These are phyloP conservation scores for Drosophila demipolita DNA, from an alignment of 2,888 invertebrate genomes.

Conservation along the genomic window DNA sequence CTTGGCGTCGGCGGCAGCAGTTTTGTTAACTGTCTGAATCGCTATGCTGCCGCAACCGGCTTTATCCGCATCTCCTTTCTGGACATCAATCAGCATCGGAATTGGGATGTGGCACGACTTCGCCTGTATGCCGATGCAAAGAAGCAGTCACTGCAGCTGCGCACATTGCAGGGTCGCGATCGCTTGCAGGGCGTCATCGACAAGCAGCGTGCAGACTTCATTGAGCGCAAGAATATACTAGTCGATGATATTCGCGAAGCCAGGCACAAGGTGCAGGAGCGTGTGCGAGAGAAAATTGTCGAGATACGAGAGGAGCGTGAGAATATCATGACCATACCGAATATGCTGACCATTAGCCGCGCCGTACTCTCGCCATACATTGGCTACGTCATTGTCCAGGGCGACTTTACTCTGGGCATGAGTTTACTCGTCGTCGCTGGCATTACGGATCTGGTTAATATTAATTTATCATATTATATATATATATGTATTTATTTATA, in stretches of 20 bases:
- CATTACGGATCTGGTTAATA: slow-evolving; percentile 93
- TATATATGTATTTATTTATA: background rate
- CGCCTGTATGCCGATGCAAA: slow-evolving; percentile 83
- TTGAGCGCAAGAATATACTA: slow-evolving; percentile 88
- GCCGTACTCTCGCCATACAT: slow-evolving; percentile 95
- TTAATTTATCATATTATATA: too few species aligned
- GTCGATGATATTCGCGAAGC: slow-evolving; percentile 90
- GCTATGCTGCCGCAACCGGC: slow-evolving; percentile 83
- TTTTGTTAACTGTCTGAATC: slow-evolving; percentile 82
- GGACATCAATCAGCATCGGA: slow-evolving; percentile 82
- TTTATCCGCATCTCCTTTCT: slow-evolving; percentile 83
- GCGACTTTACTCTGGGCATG: slow-evolving; percentile 92
- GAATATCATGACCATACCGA: slow-evolving; percentile 97
- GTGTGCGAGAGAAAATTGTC: slow-evolving; percentile 91
- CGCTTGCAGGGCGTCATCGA: slow-evolving; percentile 87
- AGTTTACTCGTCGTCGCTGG: slow-evolving; percentile 94
- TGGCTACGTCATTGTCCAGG: slow-evolving; percentile 94
- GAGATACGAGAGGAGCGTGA: slow-evolving; percentile 87
- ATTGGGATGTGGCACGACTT: slow-evolving; percentile 82
- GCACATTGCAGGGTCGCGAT: slow-evolving; percentile 85
- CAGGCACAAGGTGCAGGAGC: slow-evolving; percentile 89
- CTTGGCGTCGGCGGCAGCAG: slow-evolving; percentile 69
- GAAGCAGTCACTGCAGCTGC: slow-evolving; percentile 80
- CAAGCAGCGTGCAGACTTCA: slow-evolving; percentile 88
- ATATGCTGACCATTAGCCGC: slow-evolving; percentile 93